Base-by-base conservation (phyloP, 2,888 invertebrate species). In the Hypena proboscidalis region DNA sequence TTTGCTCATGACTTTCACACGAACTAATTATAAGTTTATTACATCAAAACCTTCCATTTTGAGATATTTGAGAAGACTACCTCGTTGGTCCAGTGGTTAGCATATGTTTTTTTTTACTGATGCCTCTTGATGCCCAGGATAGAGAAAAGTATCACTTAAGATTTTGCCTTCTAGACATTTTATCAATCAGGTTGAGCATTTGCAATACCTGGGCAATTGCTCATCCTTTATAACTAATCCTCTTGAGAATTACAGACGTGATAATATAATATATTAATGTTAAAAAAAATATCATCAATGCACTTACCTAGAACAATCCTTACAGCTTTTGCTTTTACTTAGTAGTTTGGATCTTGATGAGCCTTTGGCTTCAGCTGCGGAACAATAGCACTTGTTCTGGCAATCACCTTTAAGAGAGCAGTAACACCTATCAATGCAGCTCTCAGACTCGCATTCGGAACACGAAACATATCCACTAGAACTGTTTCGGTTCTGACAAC, bases 391-490 rank as follows among this genome's bases (percentile, higher is more conserved):
- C 74, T 94, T 94, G 1, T 81, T 70, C 51, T 82, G 88, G 48
- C 86, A 90, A 46, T 92, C 92, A 2, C 90, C 91, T 11, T 94
- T 94, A 43, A 96, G 70, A 1, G 96, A 96, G 72, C 97, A 97
- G 70, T 97, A 97, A 69, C 97, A 97, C 64, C 96, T 94, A 74
- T 97, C 97, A 0, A 95, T 94, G 70, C 97, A 97, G 7, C 96
- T 95, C 63, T 97, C 97, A 1, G 96, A 96, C 70, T 97, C 97
- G 74, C 97, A 97, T 80, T 97, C 97, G 25, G 97, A 97, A 77
- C 97, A 97, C 1, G 96, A 96, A 0, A 97, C 96, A 73, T 97
- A 97, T 63, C 93, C 93, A 65, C 93, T 93, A 4, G 93, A 93
- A 67, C 93, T 93, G 60, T 93, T 93, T 23, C 94, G 76, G 52